Percentiles rank a stretch among this genome's conserved stretches.
phyloP scores from a whole-genome alignment of 2,113 vertebrate species.

The Dasyornis broadbenti region DNA sequence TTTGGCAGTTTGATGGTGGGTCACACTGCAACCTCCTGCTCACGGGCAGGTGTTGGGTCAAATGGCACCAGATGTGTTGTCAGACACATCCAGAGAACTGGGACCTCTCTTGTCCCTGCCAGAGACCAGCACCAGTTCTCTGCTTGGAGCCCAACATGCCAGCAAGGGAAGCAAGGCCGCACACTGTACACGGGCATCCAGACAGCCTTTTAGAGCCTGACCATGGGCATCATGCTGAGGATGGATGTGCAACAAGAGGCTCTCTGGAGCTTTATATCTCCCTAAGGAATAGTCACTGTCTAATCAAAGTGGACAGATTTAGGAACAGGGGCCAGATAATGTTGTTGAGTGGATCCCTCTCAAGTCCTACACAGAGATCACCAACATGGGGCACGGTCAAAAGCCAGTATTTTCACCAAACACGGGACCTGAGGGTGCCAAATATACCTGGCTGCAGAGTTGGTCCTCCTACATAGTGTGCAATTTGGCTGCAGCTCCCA shows the following conservation, averaged over 20 bases:
- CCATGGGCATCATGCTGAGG: background rate
- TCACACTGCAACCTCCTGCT: background rate
- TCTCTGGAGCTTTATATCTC: background rate
- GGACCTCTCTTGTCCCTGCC: background rate
- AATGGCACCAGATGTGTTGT: background rate
- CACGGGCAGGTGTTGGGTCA: background rate
- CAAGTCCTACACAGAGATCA: background rate
- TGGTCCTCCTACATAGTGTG: background rate
- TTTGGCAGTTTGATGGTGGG: background rate
- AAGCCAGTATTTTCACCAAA: background rate
- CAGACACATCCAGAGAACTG: background rate
- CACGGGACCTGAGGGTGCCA: background rate
- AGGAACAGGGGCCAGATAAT: background rate
- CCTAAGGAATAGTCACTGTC: background rate
- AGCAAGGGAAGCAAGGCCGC: background rate
- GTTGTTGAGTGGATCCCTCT: background rate
- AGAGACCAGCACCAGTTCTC: background rate
- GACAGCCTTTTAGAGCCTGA: background rate
- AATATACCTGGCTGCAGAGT: background rate
- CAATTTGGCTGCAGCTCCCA: background rate
- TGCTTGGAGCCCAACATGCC: background rate
- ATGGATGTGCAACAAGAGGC: background rate
- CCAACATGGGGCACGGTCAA: background rate
- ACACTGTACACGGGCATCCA: background rate
- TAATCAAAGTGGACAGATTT: background rate